Percentiles rank a stretch among this genome's conserved stretches.
phyloP scores from a whole-genome alignment of 2,797 vertebrate species.

The Aselliscus stoliczkanus region DNA sequence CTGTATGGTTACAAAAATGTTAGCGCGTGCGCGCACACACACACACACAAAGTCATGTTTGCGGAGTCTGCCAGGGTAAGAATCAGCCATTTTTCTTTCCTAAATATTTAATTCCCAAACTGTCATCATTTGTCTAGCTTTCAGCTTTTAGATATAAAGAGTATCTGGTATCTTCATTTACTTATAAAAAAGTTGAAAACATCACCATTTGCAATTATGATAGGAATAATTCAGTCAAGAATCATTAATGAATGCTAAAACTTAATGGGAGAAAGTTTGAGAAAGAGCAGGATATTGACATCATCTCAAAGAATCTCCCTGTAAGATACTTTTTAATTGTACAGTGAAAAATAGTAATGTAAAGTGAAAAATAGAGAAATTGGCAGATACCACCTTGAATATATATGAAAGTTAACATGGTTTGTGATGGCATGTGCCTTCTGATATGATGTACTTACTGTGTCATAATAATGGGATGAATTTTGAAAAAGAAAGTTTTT shows the following conservation, averaged over 20 bases:
- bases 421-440: background rate
- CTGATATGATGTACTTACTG: background rate
- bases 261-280: background rate
- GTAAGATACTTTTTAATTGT: background rate
- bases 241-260: background rate
- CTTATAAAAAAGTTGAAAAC: background rate
- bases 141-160: background rate
- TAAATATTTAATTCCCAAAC: background rate
- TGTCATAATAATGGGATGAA: background rate
- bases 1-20: background rate
- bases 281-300: background rate
- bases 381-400: background rate
- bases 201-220: background rate
- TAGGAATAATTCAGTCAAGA: slow-evolving; percentile 7
- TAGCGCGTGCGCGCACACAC: background rate
- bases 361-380: background rate
- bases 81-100: slow-evolving; percentile 19
- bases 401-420: background rate
- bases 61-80: background rate
- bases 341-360: background rate
- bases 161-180: background rate
- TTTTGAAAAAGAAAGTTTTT: background rate
- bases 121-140: background rate
- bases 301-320: background rate
- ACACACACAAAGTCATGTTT: background rate